These are phyloP conservation scores for Drosophila rellima DNA, from an alignment of 2,888 invertebrate genomes.

Conservation along the genomic window DNA sequence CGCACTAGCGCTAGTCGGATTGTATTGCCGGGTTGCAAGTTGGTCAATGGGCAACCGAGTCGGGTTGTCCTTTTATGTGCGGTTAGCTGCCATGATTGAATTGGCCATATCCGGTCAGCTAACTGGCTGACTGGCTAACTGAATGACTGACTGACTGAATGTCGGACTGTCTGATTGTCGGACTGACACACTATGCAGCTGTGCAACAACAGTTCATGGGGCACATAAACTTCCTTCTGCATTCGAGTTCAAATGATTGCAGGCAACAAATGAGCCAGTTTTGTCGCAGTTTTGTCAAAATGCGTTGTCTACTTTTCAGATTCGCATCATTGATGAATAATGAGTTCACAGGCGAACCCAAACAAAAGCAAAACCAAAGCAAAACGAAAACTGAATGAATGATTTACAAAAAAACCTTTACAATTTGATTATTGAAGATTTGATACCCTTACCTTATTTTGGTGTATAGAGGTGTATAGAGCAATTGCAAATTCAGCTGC, in stretches of 20 bases:
- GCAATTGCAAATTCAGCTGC: too few species aligned
- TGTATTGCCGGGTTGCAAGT: constrained; percentile 19
- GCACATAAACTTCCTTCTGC: constrained; percentile 8
- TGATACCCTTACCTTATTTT: too few species aligned
- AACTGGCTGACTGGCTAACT: constrained; percentile 5
- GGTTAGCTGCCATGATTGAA: constrained; percentile 51
- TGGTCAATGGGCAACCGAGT: constrained; percentile 11
- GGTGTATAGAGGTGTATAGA: too few species aligned
- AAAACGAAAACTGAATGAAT: constrained; percentile 9
- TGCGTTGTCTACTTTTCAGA: constrained; percentile 23
- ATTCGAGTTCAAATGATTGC: constrained; percentile 10
- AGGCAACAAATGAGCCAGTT: constrained; percentile 39
- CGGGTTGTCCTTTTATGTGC: constrained; percentile 24
- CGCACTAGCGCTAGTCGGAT: constrained; percentile 4
- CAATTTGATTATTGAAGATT: too few species aligned
- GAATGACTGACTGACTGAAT: constrained; percentile 1
- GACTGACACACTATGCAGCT: neutral
- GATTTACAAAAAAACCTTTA: constrained; percentile 14
- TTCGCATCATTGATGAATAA: constrained; percentile 52
- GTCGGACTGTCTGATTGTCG: constrained; percentile 2
- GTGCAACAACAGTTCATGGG: constrained; percentile 6
- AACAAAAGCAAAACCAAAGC: constrained; percentile 16
- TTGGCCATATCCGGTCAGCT: constrained; percentile 38
- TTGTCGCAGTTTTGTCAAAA: constrained; percentile 23
- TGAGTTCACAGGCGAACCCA: constrained; percentile 8